Evolutionary conservation across 2,888 invertebrate species (phyloP), one percentile per base, ranked within the genome.

Genomic region (Hydriomena furcata): DNA sequence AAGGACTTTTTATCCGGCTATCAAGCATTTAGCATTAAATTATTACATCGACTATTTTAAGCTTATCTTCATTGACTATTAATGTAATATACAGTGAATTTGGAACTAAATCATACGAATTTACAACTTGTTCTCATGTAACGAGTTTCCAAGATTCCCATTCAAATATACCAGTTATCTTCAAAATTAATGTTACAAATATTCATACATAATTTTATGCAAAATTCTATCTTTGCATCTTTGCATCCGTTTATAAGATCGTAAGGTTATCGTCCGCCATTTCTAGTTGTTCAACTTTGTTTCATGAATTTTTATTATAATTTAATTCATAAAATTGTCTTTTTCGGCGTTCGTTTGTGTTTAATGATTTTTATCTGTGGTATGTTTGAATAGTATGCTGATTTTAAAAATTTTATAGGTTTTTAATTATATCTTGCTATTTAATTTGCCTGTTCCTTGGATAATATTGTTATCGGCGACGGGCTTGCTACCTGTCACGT

Each of bases 241-340:
- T 12, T 20, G 42, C 38, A 13, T 42, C 36, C 21, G 41, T 49
- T 49, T 42, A 43, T 44, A 25, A 30, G 27, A 30, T 43, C 27
- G 27, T 24, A 38, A 25, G 10, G 46, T 46, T 49, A 44, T 50
- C 28, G 12, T 7, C 23, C 34, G 38, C 42, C 46, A 43, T 55
- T 50, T 55, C 43, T 52, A 45, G 38, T 43, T 52, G 40, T 47
- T 12, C 41, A 44, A 28, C n/a, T n/a, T 43, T 44, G 36, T 46
- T 44, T 38, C 31, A 48, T 47, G 36, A 43, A 46, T 50, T 50
- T 49, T 46, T 43, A 52, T 52, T 24, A 35, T 49, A 24, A 50
- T 40, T 52, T 56, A 36, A 56, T 56, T 46, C 55, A 17, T 8
- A 25, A 42, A 48, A 21, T 45, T 44, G 23, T 50, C 38, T 37